Conservation (phyloP, 2,113 vertebrate genomes). For the Ailurus styani region DNA sequence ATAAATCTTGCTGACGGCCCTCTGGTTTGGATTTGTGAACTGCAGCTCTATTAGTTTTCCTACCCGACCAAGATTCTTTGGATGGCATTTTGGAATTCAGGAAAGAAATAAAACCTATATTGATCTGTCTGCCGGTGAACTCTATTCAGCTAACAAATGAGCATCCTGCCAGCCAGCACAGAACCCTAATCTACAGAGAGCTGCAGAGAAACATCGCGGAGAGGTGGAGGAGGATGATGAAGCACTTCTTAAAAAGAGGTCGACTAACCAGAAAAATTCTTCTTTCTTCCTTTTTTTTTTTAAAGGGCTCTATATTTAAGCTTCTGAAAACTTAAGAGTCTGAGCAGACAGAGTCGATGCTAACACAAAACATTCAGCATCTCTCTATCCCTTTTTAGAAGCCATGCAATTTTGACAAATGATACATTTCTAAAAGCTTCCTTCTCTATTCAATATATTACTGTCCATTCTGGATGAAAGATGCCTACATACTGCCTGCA, state of each 20-base stretch:
- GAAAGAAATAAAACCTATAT: slow-evolving; percentile 48
- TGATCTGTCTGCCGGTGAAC: slow-evolving; percentile 27
- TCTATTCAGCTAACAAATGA: slow-evolving; percentile 44
- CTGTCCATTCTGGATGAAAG: slow-evolving; percentile 88
- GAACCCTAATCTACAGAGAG: slow-evolving; percentile 61
- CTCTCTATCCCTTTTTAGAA: slow-evolving; percentile 73
- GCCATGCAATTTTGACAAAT: slow-evolving; percentile 78
- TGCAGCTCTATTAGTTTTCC: slow-evolving; percentile 83
- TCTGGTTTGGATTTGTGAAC: slow-evolving; percentile 90
- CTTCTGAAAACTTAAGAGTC: slow-evolving; percentile 72
- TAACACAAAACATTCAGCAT: slow-evolving; percentile 62
- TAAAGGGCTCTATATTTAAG: slow-evolving; percentile 71
- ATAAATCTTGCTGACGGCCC: slow-evolving; percentile 91
- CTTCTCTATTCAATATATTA: slow-evolving; percentile 83
- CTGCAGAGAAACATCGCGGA: slow-evolving; percentile 49
- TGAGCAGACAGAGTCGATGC: slow-evolving; percentile 63
- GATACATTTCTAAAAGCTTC: slow-evolving; percentile 74
- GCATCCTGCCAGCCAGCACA: slow-evolving; percentile 62
- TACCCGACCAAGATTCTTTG: slow-evolving; percentile 88
- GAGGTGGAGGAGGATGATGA: slow-evolving; percentile 69
- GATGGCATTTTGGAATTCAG: slow-evolving; percentile 89
- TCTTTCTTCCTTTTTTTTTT: slow-evolving; percentile 61
- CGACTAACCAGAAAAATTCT: slow-evolving; percentile 66
- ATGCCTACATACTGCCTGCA: slow-evolving; percentile 85
- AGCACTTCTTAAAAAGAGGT: slow-evolving; percentile 71